These are phyloP conservation scores for Porites lutea DNA, from an alignment of 64 coral and sea anemone species.

Conservation along the genomic window DNA sequence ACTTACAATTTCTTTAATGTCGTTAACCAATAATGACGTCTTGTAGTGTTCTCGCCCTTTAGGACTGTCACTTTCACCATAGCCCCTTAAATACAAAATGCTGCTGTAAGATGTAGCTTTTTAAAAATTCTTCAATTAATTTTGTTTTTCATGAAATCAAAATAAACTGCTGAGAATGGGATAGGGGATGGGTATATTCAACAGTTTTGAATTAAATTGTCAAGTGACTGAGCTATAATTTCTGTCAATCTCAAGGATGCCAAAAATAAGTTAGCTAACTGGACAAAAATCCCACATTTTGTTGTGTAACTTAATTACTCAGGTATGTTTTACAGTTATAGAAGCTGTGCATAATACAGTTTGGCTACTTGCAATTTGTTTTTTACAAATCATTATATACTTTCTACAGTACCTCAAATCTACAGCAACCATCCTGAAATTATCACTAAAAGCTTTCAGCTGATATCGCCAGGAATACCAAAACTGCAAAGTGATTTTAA, in stretches of 20 bases:
- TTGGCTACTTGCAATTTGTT: too few relatives aligned
- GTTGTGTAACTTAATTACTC: too few relatives aligned
- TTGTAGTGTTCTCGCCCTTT: conserved; percentile 71
- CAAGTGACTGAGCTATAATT: too few relatives aligned
- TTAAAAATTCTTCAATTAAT: too few relatives aligned
- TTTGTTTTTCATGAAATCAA: too few relatives aligned
- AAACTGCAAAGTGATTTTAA: conserved; percentile 59
- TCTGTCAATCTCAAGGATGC: too few relatives aligned
- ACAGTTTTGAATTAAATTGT: too few relatives aligned
- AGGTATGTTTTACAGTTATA: background rate
- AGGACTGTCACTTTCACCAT: conserved; percentile 95
- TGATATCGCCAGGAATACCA: conserved; percentile 96
- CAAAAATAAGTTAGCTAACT: too few relatives aligned
- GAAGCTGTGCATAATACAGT: background rate
- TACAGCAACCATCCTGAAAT: conserved; percentile 81
- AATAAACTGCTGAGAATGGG: too few relatives aligned
- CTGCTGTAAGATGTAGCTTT: background rate
- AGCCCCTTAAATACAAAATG: conserved; percentile 61
- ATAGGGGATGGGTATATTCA: too few relatives aligned
- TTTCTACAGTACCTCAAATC: conserved; percentile 70
- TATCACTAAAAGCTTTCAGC: conserved; percentile 74
- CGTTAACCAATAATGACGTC: conserved; percentile 57
- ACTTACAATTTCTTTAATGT: conserved; percentile 92
- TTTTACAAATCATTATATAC: too few relatives aligned
- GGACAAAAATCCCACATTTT: too few relatives aligned